Conservation (phyloP, 2,113 vertebrate genomes). For the Elgaria multicarinata region DNA sequence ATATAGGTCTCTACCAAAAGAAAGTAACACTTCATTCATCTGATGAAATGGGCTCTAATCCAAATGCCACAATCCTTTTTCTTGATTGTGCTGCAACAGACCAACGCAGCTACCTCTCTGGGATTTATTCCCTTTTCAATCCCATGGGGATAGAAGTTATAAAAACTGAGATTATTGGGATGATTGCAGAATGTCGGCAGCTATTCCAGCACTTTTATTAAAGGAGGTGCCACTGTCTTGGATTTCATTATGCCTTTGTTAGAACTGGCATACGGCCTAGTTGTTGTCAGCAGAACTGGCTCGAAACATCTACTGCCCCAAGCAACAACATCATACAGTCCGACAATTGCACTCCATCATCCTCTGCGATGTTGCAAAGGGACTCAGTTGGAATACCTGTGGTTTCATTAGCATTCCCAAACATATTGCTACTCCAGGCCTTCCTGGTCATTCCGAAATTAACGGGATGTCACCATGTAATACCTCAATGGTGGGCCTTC, state of each 20-base stretch:
- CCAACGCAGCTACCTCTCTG: neutral
- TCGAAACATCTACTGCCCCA: neutral
- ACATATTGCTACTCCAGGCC: neutral
- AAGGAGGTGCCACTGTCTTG: neutral
- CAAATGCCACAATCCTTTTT: neutral
- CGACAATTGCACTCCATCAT: neutral
- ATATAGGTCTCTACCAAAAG: neutral
- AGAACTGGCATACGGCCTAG: neutral
- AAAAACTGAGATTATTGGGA: neutral
- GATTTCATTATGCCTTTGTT: neutral
- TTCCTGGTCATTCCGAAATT: too few species aligned
- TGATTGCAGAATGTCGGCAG: neutral
- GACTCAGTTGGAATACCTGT: too few species aligned
- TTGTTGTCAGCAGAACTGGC: neutral
- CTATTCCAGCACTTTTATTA: neutral
- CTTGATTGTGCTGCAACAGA: neutral
- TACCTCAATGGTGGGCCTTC: too few species aligned
- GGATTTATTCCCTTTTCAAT: neutral
- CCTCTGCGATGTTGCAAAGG: neutral
- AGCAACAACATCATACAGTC: neutral
- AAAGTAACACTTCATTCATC: neutral
- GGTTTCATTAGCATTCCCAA: neutral
- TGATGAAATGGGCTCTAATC: neutral
- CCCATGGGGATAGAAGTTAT: neutral
- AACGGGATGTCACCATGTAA: too few species aligned